Percentiles rank a stretch among this genome's conserved stretches.
These are phyloP conservation scores for Hoplodrina ambigua DNA, from an alignment of 2,888 invertebrate species.

Conservation along the genomic window DNA sequence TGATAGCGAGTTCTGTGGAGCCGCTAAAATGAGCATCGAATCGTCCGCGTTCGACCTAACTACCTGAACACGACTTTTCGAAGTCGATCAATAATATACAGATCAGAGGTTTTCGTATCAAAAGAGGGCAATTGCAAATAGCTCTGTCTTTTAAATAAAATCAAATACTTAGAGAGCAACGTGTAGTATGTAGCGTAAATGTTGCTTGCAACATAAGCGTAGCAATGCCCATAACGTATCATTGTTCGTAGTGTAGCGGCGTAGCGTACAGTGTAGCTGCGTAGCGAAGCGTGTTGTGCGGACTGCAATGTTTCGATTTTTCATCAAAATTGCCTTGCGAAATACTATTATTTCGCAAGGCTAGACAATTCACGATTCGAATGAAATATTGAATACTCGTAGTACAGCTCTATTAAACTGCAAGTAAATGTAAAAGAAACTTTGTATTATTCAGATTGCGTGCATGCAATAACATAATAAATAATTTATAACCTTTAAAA, in stretches of 20 bases:
- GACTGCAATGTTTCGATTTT: background rate
- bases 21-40: constrained; percentile 24
- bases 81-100: constrained; percentile 1
- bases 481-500: constrained; percentile 40
- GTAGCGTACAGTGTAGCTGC: background rate
- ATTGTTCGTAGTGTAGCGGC: background rate
- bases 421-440: constrained; percentile 27
- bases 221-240: background rate
- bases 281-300: background rate
- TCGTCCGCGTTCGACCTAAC: constrained; percentile 38
- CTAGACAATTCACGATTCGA: background rate
- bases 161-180: background rate
- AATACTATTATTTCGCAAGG: background rate
- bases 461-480: constrained; percentile 33
- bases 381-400: constrained; percentile 3
- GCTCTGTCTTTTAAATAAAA: constrained; percentile 9
- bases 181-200: background rate
- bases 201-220: constrained; percentile 7
- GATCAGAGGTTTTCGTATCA: background rate
- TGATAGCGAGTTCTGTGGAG: constrained; percentile 44
- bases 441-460: constrained; percentile 20
- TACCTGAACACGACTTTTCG: constrained; percentile 20
- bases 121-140: constrained; percentile 4
- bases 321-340: no score
- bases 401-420: constrained; percentile 31